A percentile compares a stretch with the other conserved stretches of the same genome.
phyloP scores from a whole-genome alignment of 2,888 invertebrate genomes.

The Synanthedon formicaeformis region DNA sequence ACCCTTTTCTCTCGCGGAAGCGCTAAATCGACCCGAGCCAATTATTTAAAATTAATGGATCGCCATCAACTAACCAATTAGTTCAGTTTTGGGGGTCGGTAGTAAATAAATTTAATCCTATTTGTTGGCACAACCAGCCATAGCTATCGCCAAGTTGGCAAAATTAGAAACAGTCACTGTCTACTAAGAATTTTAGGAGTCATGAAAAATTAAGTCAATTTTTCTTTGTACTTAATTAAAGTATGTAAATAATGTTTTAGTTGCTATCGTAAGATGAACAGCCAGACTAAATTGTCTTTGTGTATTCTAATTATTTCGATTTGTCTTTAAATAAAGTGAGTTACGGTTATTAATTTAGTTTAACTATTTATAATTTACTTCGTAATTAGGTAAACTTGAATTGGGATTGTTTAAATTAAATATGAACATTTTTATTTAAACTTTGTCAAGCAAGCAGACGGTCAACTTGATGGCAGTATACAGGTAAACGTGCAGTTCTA shows the following conservation, averaged over 20 bases:
- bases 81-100: conserved; percentile 13
- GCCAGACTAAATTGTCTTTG: not conserved
- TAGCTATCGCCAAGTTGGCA: conserved; percentile 10
- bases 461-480: too few relatives aligned
- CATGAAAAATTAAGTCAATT: conserved; percentile 6
- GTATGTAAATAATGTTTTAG: conserved; percentile 2
- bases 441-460: too few relatives aligned
- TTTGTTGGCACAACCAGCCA: conserved; percentile 12
- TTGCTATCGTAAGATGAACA: not conserved
- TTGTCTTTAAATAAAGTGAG: too few relatives aligned
- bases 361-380: too few relatives aligned
- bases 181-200: conserved; percentile 7
- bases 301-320: too few relatives aligned
- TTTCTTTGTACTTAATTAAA: conserved; percentile 2
- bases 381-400: too few relatives aligned
- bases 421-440: too few relatives aligned
- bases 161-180: conserved; percentile 11
- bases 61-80: conserved; percentile 21
- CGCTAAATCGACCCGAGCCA: conserved; percentile 5
- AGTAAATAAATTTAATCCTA: conserved; percentile 14
- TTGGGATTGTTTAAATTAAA: too few relatives aligned
- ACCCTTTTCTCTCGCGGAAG: not conserved
- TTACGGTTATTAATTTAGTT: too few relatives aligned
- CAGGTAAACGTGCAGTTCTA: too few relatives aligned
- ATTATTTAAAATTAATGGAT: conserved; percentile 20